Evolutionary conservation across 1,140 invertebrate genomes (phyloP), one percentile per base, ranked within the genome.

Genomic region (Linepithema humile): DNA sequence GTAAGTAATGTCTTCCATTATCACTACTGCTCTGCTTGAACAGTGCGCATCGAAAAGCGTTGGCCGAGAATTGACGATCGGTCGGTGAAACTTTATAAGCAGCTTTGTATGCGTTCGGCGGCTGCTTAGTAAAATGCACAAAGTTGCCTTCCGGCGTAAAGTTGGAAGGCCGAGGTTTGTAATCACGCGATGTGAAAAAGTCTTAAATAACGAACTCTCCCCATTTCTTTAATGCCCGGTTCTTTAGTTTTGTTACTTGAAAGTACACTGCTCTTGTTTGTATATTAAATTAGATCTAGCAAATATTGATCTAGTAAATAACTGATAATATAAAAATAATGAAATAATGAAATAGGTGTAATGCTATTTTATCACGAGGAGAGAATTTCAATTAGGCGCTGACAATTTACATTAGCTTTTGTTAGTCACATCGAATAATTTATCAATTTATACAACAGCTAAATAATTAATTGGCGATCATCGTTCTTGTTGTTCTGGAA

Each of bases 1-100:
- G 86, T 77, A 86, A 88, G 82, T 84, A 87, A 88, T 55, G 83
- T 38, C 62, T 69, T 70, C 86, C 69, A 77, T 88, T 88, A 88
- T 88, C 86, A 77, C 32, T 43, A 20, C 50, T 23, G 35, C n/a
- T 43, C n/a, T 26, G 40, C 55, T 85, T n/a, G 50, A 82, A 65
- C 62, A 65, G 40, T 38, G 50, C 67, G 73, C 67, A 85, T 85
- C 83, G 85, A 45, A 87, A 83, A 75, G 55, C 74, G 50, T 29
- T 60, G 38, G 38, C 5, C 48, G 55, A 83, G 80, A 88, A 73
- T 70, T 26, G 82, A 84, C 45, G 69, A 35, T 43, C 57, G 23
- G 12, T 48, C 50, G 65, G 1, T 40, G 26, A 82, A 67, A 78
- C 48, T 67, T 87, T 88, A 55, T 55, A 69, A 78, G 75, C 48